A percentile compares a stretch with the other conserved stretches of the same genome.
Evolutionary conservation across 2,797 vertebrate genomes (phyloP).

Genomic region (Adelosebastes latens): DNA sequence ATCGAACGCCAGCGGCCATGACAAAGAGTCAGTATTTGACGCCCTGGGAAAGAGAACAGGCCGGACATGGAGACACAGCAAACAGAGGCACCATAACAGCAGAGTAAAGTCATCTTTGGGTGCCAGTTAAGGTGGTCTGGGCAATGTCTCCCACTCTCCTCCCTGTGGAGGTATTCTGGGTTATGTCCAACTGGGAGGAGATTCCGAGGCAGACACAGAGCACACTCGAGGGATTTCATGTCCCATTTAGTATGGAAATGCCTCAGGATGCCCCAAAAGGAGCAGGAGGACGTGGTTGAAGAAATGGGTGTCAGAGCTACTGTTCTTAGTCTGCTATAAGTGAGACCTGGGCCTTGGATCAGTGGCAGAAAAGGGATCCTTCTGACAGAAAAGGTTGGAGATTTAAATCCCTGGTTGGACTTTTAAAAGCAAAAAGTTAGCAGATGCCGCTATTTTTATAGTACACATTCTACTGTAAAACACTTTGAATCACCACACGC

Average conservation of each 20-base stretch:
- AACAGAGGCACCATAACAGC: background rate
- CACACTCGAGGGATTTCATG: constrained; percentile 9
- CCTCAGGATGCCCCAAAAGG: background rate
- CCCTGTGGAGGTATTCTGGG: background rate
- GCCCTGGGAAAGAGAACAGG: too few species aligned
- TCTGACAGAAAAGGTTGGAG: background rate
- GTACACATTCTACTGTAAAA: background rate
- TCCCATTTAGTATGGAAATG: constrained; percentile 21
- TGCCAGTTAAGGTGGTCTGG: background rate
- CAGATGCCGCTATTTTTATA: constrained; percentile 9
- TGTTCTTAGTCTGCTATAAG: background rate
- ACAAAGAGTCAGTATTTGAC: too few species aligned
- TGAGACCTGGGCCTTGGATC: background rate
- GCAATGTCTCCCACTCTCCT: background rate
- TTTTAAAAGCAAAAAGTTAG: background rate
- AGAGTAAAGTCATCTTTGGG: background rate
- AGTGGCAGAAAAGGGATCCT: background rate
- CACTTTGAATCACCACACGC: background rate
- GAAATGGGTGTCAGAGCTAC: background rate
- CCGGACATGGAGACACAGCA: background rate
- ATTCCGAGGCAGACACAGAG: background rate
- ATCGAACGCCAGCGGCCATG: accelerated
- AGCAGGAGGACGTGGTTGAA: background rate
- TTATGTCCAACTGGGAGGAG: background rate
- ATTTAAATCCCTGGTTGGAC: background rate